Conservation (phyloP, 2,797 vertebrate species). For the Thaleichthys pacificus region DNA sequence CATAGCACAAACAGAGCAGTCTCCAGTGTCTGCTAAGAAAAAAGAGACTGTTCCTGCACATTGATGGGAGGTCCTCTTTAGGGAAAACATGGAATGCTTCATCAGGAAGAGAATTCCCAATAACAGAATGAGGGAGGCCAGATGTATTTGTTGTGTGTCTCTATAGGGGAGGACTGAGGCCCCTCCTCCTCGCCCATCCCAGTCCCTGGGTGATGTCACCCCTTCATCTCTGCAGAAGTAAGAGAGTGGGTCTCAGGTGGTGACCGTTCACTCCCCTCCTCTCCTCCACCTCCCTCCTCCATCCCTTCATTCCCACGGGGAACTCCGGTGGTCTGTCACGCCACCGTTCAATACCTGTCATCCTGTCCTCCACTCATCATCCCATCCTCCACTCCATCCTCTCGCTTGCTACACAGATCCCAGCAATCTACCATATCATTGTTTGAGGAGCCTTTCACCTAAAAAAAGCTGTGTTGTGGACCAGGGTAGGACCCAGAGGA, state of each 20-base stretch:
- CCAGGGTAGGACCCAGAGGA: constrained; percentile 21
- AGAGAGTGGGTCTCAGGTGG: constrained; percentile 62
- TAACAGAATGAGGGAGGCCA: not conserved
- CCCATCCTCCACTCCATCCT: constrained; percentile 27
- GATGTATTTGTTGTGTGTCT: not conserved
- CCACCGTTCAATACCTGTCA: constrained; percentile 59
- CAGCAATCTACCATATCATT: constrained; percentile 5
- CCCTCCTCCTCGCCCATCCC: not conserved
- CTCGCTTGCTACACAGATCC: not conserved
- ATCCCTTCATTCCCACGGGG: constrained; percentile 42
- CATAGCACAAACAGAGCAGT: not conserved
- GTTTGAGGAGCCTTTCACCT: constrained; percentile 18
- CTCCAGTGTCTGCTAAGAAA: not conserved
- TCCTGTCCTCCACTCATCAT: constrained; percentile 42
- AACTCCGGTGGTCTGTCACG: constrained; percentile 26
- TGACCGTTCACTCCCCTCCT: not conserved
- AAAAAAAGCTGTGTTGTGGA: constrained; percentile 17
- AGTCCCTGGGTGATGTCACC: constrained; percentile 43
- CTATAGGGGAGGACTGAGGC: not conserved
- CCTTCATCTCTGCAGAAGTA: constrained; percentile 33
- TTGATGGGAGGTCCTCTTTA: not conserved
- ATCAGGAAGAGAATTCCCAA: not conserved
- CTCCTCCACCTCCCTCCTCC: constrained; percentile 7
- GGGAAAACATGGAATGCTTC: not conserved
- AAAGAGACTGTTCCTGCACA: not conserved